These are phyloP conservation scores for Drosophila simulans DNA, from an alignment of 1,140 invertebrate species.

Conservation along the genomic window DNA sequence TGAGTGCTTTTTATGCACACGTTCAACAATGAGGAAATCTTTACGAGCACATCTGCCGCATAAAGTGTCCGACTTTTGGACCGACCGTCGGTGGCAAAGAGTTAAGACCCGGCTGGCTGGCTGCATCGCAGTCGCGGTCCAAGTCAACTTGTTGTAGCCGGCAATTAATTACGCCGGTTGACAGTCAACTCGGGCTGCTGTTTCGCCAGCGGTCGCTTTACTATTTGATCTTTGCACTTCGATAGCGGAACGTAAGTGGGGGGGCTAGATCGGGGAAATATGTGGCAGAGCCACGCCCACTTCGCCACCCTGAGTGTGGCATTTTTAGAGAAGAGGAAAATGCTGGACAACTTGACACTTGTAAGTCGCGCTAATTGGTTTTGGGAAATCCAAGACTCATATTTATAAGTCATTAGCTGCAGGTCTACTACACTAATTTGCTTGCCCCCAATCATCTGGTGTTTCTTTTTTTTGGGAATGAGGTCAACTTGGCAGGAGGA, in stretches of 20 bases:
- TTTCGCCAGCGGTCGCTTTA: slow-evolving; percentile 54
- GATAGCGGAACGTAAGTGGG: slow-evolving; percentile 41
- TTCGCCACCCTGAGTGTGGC: slow-evolving; percentile 11
- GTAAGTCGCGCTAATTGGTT: slow-evolving; percentile 72
- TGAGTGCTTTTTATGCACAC: slow-evolving; percentile 80
- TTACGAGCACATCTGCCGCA: slow-evolving; percentile 81
- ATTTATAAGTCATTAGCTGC: slow-evolving; percentile 64
- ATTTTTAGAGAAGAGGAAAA: slow-evolving; percentile 13
- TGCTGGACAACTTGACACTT: slow-evolving; percentile 54
- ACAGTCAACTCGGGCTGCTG: slow-evolving; percentile 55
- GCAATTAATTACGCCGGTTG: slow-evolving; percentile 73
- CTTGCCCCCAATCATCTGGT: slow-evolving; percentile 12
- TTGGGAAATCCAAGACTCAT: slow-evolving; percentile 54
- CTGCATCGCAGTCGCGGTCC: slow-evolving; percentile 7
- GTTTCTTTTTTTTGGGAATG: slow-evolving; percentile 44
- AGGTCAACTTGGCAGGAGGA: slow-evolving; percentile 50
- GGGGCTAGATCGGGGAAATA: slow-evolving; percentile 47
- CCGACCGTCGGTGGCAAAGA: slow-evolving; percentile 23
- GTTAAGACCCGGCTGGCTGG: slow-evolving; percentile 20
- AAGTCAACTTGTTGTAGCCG: slow-evolving; percentile 64
- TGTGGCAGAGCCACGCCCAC: slow-evolving; percentile 3
- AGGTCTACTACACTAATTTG: slow-evolving; percentile 59
- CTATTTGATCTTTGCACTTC: slow-evolving; percentile 81
- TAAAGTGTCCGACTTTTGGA: slow-evolving; percentile 62
- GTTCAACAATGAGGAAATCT: slow-evolving; percentile 80